phyloP scores from a whole-genome alignment of 2,888 invertebrate species.

The Dioctria linearis region DNA sequence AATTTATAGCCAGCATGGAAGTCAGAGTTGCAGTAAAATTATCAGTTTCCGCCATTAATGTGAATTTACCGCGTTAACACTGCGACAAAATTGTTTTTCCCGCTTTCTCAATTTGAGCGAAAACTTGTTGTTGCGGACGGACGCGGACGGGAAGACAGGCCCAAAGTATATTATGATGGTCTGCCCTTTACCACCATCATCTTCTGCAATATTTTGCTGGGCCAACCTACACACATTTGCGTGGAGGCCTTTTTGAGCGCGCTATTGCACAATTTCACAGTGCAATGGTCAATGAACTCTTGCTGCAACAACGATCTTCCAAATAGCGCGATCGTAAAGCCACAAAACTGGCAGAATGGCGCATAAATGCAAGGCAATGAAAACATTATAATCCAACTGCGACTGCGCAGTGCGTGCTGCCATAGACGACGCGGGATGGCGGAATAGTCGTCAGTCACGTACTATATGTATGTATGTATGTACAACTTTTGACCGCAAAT shows the following conservation, averaged over 20 bases:
- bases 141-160: too few species aligned
- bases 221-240: constrained; percentile 19
- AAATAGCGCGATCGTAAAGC: constrained; percentile 8
- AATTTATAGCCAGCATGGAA: too few species aligned
- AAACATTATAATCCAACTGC: background rate
- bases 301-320: background rate
- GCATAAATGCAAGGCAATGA: background rate
- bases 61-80: too few species aligned
- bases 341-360: constrained; percentile 6
- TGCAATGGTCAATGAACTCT: constrained; percentile 24
- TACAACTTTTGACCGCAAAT: constrained; percentile 5
- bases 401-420: background rate
- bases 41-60: too few species aligned
- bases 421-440: background rate
- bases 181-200: too few species aligned
- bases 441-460: too few species aligned
- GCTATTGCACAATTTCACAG: constrained; percentile 28
- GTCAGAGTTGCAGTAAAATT: too few species aligned
- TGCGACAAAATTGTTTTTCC: too few species aligned
- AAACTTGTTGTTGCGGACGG: too few species aligned
- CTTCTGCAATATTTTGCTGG: constrained; percentile 18
- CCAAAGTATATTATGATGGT: too few species aligned
- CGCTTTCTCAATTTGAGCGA: too few species aligned
- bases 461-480: background rate
- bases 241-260: background rate